phyloP scores from a whole-genome alignment of 2,888 invertebrate genomes.

The Ennomos erosarius region DNA sequence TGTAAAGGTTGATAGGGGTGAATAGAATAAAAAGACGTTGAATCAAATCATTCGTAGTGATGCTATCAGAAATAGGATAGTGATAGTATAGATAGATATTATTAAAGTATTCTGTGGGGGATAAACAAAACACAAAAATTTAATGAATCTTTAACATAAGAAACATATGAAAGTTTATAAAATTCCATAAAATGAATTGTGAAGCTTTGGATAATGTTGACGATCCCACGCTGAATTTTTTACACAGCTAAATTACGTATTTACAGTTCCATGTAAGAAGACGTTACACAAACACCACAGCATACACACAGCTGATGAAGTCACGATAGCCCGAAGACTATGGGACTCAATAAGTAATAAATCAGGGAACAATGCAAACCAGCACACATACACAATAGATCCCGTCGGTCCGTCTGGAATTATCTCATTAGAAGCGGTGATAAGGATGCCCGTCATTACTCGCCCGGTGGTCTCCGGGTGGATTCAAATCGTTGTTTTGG shows the following conservation, averaged over 20 bases:
- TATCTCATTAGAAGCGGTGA: constrained; percentile 37
- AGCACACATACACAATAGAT: constrained; percentile 29
- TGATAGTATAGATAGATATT: no score
- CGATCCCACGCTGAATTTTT: no score
- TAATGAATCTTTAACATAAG: no score
- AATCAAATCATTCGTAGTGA: no score
- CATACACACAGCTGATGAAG: constrained; percentile 11
- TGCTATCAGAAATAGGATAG: no score
- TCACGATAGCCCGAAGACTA: constrained; percentile 22
- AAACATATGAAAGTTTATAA: no score
- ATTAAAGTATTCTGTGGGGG: no score
- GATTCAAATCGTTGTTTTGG: constrained; percentile 20
- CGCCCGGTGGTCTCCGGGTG: constrained; percentile 30
- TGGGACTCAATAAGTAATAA: constrained; percentile 37
- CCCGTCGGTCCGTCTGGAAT: constrained; percentile 28
- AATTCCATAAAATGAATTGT: no score
- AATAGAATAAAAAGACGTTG: no score
- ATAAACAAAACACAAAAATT: no score
- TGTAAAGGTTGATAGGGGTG: no score
- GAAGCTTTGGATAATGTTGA: no score
- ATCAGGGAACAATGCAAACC: constrained; percentile 35
- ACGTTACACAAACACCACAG: constrained; percentile 12
- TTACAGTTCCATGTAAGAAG: neutral
- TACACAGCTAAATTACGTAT: neutral
- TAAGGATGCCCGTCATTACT: constrained; percentile 35